Evolutionary conservation across 2,888 invertebrate genomes (phyloP).

Genomic region (Meganola albula): DNA sequence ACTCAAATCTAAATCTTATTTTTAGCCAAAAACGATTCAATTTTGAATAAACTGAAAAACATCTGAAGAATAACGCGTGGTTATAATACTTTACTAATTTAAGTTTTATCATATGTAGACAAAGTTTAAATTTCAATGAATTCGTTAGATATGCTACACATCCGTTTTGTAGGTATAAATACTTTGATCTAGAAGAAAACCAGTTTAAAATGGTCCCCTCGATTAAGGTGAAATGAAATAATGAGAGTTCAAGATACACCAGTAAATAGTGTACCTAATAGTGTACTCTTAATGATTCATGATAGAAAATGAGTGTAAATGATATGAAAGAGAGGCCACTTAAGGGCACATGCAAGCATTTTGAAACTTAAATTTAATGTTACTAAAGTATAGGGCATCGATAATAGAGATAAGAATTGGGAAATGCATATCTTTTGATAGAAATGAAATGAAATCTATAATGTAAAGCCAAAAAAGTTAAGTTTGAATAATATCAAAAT

Average conservation of each 20-base stretch:
- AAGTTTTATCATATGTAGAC: slow-evolving; percentile 12
- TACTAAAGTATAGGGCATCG: not conserved
- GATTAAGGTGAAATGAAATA: slow-evolving; percentile 13
- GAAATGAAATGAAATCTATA: no score
- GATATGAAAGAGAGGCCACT: slow-evolving; percentile 20
- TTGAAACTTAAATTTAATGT: not conserved
- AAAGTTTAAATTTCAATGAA: slow-evolving; percentile 20
- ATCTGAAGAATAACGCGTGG: slow-evolving; percentile 16
- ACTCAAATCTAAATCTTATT: slow-evolving; percentile 16
- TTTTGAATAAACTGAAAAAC: slow-evolving; percentile 9
- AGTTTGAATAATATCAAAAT: no score
- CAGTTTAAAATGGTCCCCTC: slow-evolving; percentile 16
- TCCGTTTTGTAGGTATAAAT: slow-evolving; percentile 27
- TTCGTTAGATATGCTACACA: slow-evolving; percentile 16
- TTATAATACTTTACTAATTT: slow-evolving; percentile 13
- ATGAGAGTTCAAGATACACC: slow-evolving; percentile 20
- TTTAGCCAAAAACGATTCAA: slow-evolving; percentile 7
- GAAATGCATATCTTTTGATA: no score
- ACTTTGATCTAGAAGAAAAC: slow-evolving; percentile 20
- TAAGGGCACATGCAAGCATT: slow-evolving; percentile 13
- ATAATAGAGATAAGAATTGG: no score
- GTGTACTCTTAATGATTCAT: slow-evolving; percentile 31
- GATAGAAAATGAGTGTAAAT: slow-evolving; percentile 24
- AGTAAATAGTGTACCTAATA: slow-evolving; percentile 19
- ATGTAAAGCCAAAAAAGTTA: no score